Conservation (phyloP, 1,140 invertebrate genomes). For the Hormaphis cornu region DNA sequence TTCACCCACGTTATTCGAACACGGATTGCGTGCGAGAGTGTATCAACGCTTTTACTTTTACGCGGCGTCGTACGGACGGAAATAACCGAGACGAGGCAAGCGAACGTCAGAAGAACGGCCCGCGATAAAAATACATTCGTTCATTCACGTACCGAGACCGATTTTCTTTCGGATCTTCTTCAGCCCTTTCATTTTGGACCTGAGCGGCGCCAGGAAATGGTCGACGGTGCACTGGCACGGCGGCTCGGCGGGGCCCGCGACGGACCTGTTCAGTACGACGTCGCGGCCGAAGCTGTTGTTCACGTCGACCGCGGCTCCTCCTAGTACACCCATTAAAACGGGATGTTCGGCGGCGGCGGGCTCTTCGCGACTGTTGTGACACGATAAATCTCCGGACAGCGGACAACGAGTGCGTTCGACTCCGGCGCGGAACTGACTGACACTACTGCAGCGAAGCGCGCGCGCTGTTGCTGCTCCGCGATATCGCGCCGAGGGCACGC, state of each 20-base stretch:
- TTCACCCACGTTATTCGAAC: no score
- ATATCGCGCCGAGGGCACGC: conserved; percentile 13
- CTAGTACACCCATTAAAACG: conserved; percentile 25
- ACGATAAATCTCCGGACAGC: no score
- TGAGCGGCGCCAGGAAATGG: conserved; percentile 43
- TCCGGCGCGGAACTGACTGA: conserved; percentile 13
- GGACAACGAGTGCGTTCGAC: not conserved
- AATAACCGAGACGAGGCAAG: no score
- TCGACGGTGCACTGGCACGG: conserved; percentile 37
- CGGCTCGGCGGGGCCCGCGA: conserved; percentile 6
- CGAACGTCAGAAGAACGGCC: not conserved
- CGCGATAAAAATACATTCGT: not conserved
- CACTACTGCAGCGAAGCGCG: not conserved
- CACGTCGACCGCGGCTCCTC: not conserved
- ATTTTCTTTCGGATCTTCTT: conserved; percentile 51
- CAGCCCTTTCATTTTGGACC: conserved; percentile 50
- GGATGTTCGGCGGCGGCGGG: not conserved
- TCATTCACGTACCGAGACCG: conserved; percentile 46
- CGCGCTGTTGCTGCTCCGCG: not conserved
- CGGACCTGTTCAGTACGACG: not conserved
- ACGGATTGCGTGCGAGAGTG: no score
- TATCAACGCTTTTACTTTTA: no score
- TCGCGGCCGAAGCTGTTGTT: not conserved
- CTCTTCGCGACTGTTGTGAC: no score
- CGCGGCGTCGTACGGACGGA: no score